Conservation (phyloP, 2,797 vertebrate genomes). For the Tapirus indicus region DNA sequence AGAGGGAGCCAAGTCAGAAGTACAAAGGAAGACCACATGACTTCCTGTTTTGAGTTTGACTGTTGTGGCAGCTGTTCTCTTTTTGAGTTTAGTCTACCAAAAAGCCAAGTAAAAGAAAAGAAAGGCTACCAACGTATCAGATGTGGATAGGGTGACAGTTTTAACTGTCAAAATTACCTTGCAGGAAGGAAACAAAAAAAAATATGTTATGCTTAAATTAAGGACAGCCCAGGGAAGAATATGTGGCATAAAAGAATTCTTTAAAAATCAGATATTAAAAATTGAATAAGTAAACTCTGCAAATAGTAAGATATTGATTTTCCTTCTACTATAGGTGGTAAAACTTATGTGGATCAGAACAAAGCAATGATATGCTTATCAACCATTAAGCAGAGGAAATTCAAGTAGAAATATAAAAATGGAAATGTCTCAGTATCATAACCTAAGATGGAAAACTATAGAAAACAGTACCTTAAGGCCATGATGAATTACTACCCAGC, state of each 20-base stretch:
- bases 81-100: constrained; percentile 50
- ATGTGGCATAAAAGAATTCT: background rate
- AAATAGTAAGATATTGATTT: constrained; percentile 9
- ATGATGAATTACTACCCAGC: background rate
- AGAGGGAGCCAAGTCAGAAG: constrained; percentile 75
- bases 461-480: background rate
- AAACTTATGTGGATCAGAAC: constrained; percentile 30
- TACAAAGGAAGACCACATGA: constrained; percentile 75
- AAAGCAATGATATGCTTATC: constrained; percentile 31
- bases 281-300: constrained; percentile 13
- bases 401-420: constrained; percentile 30
- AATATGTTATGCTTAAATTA: constrained; percentile 29
- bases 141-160: background rate
- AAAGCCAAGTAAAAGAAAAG: constrained; percentile 17
- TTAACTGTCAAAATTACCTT: constrained; percentile 45
- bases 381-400: background rate
- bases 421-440: constrained; percentile 12
- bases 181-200: constrained; percentile 20
- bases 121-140: constrained; percentile 35
- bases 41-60: constrained; percentile 83
- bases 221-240: background rate
- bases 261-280: constrained; percentile 65
- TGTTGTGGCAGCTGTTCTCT: constrained; percentile 69
- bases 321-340: background rate
- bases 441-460: background rate